Evolutionary conservation across 2,113 vertebrate species (phyloP).

Genomic region (Scomber japonicus): DNA sequence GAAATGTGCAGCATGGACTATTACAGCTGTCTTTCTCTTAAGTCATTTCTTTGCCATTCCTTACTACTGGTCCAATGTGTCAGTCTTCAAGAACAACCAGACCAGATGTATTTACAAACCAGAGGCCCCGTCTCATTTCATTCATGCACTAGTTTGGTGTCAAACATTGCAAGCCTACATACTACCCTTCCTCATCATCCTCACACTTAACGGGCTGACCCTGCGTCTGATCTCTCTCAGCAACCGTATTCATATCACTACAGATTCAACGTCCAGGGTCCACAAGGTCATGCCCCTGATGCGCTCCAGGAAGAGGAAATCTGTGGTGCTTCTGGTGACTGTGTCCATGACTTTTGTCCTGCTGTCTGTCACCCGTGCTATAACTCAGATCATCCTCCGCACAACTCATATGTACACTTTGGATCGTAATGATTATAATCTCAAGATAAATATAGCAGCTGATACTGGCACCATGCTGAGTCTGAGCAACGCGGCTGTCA

Average conservation of each 20-base stretch:
- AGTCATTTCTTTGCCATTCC: constrained; percentile 73
- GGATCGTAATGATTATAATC: constrained; percentile 72
- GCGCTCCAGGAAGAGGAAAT: constrained; percentile 71
- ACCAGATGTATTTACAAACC: constrained; percentile 70
- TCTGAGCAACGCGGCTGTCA: constrained; percentile 74
- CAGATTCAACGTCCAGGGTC: constrained; percentile 8
- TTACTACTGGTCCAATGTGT: constrained; percentile 78
- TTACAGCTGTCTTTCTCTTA: constrained; percentile 55
- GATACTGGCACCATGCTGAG: constrained; percentile 81
- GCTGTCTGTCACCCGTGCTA: constrained; percentile 67
- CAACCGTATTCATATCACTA: constrained; percentile 65
- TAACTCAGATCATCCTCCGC: constrained; percentile 80
- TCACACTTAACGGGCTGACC: constrained; percentile 75
- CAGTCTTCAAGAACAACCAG: constrained; percentile 52
- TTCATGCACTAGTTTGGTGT: constrained; percentile 75
- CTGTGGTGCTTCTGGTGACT: constrained; percentile 74
- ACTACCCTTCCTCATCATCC: constrained; percentile 76
- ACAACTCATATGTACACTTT: constrained; percentile 58
- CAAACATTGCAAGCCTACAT: constrained; percentile 74
- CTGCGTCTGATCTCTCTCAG: constrained; percentile 67
- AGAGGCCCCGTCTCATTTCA: constrained; percentile 46
- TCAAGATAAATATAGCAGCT: constrained; percentile 73
- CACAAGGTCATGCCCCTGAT: constrained; percentile 52
- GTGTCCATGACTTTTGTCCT: constrained; percentile 78
- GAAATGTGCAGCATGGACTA: constrained; percentile 59